Base-by-base conservation (phyloP, 1,140 invertebrate genomes). In the Tenebrio molitor region DNA sequence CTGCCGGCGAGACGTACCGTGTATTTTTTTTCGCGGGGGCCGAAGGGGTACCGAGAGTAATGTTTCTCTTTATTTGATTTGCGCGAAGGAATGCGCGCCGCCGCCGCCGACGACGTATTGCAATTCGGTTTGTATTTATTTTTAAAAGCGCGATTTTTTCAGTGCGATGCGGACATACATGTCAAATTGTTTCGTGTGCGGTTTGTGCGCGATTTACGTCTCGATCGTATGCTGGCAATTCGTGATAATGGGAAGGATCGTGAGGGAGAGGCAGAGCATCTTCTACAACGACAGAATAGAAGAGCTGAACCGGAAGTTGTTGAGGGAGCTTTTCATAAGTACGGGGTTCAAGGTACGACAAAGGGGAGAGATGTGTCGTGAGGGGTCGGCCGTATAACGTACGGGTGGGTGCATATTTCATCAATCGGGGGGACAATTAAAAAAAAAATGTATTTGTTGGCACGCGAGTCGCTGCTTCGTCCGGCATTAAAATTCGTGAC, bases 11-110 rank as follows among this genome's bases (percentile, higher is more conserved):
- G n/a, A n/a, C 4, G 15, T 8, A 14, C 15, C 15, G 21, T 29
- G n/a, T 58, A 58, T 25, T 29, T 58, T 58, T 58, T 39, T 39
- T 39, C 36, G n/a, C 6, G 36, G 36, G 36, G 36, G 36, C 36
- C n/a, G 36, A 12, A 15, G 19, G 10, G 50, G 23, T 14, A 58
- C 50, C 17, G 44, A 58, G 50, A 58, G 50, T 58, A 58, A 58
- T 58, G 19, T 23, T 53, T 23, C 17, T 23, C 23, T 58, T n/a
- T 58, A 58, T 58, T 25, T 58, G 21, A 58, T 58, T 58, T 58
- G 50, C 50, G 50, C 50, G 23, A 6, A 25, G 50, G 50, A 53
- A 58, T 58, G 50, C 50, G 44, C 44, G 50, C 50, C 50, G 46
- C 46, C 46, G 50, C 50, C 50, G 50, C 15, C 50, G 50, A 58